Conservation (phyloP, 2,888 invertebrate species). For the Crioceris asparagi region DNA sequence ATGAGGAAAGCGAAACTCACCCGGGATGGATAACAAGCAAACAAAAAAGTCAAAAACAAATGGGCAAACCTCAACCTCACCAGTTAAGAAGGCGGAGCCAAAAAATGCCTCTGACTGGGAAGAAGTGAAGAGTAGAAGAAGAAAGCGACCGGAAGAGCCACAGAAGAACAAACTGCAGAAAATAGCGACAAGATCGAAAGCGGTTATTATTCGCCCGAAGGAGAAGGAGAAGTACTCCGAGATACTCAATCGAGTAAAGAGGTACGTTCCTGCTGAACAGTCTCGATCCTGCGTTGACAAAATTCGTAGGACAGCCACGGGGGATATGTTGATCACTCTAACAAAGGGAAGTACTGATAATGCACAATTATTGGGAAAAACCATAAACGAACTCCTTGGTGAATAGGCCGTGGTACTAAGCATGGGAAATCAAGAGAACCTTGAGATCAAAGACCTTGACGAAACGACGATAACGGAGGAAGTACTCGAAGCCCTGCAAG, state of each 20-base stretch:
- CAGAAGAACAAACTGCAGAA: neutral
- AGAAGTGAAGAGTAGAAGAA: neutral
- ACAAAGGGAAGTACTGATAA: too few relatives aligned
- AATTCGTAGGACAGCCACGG: neutral
- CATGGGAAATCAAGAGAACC: too few relatives aligned
- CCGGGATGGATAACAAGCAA: too few relatives aligned
- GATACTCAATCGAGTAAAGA: slow-evolving; percentile 1
- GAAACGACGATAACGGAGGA: too few relatives aligned
- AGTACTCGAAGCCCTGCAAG: too few relatives aligned
- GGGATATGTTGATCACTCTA: too few relatives aligned
- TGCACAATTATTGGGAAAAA: too few relatives aligned
- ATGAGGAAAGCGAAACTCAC: neutral
- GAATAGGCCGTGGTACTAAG: too few relatives aligned
- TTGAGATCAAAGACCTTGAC: too few relatives aligned
- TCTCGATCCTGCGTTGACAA: slow-evolving; percentile 2
- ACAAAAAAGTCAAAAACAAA: neutral
- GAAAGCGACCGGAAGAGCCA: neutral
- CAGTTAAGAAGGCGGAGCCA: slow-evolving; percentile 1
- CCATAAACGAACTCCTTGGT: too few relatives aligned
- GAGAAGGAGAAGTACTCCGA: too few relatives aligned
- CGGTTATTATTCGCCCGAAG: neutral
- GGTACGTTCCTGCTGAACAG: slow-evolving; percentile 2
- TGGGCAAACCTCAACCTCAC: neutral
- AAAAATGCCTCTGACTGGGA: slow-evolving; percentile 1
- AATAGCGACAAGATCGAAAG: slow-evolving; percentile 1